phyloP scores from a whole-genome alignment of 2,797 vertebrate genomes.

The Hoplostethus mediterraneus region DNA sequence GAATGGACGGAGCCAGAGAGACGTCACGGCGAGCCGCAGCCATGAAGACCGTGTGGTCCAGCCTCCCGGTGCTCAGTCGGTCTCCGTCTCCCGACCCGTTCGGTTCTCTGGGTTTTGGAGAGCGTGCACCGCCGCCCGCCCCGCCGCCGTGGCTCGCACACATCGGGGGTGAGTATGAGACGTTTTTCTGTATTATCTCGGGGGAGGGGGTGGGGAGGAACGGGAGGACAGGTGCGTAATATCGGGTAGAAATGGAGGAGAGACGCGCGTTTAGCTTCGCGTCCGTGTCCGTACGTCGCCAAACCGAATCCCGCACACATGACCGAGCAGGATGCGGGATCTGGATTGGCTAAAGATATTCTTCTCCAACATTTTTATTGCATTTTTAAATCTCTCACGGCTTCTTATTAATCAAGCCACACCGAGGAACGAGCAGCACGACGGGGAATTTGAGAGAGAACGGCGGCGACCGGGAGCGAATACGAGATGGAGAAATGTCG shows the following conservation, averaged over 20 bases:
- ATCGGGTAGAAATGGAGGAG: not conserved
- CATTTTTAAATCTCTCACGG: conserved; percentile 1
- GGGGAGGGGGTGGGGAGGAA: too few species aligned
- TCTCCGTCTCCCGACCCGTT: conserved; percentile 66
- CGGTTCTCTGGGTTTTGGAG: conserved; percentile 48
- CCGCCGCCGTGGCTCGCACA: conserved; percentile 38
- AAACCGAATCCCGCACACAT: conserved; percentile 14
- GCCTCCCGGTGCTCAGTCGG: conserved; percentile 72
- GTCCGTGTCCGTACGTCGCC: not conserved
- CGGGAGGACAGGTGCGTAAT: not conserved
- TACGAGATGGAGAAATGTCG: not conserved
- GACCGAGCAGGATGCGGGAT: conserved; percentile 45
- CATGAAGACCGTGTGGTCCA: conserved; percentile 80
- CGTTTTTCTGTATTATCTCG: conserved; percentile 5
- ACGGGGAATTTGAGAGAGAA: conserved; percentile 1
- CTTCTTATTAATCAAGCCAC: not conserved
- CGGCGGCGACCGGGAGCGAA: not conserved
- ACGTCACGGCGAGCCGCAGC: conserved; percentile 89
- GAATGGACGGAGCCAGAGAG: conserved; percentile 87
- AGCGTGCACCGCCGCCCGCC: conserved; percentile 15
- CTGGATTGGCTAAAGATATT: conserved; percentile 29
- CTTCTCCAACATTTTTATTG: not conserved
- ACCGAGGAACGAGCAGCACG: not conserved
- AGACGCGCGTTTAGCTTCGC: not conserved
- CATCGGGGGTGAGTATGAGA: conserved; percentile 78